Percentiles rank a stretch among this genome's conserved stretches.
Evolutionary conservation across 2,888 invertebrate genomes (phyloP).

Genomic region (Cancer borealis): DNA sequence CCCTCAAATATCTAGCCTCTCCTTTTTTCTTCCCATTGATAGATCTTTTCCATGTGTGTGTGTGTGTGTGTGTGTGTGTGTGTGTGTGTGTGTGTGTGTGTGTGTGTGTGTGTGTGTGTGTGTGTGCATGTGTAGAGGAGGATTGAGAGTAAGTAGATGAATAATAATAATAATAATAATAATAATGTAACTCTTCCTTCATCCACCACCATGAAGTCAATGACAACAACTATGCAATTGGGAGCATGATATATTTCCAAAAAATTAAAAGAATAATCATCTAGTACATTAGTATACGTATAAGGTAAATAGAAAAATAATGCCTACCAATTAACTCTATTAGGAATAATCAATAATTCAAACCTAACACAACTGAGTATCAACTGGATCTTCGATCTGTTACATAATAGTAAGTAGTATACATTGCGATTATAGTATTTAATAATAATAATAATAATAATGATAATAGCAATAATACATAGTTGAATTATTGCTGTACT

Average conservation of each 20-base stretch:
- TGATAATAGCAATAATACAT: neutral
- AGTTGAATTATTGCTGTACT: neutral
- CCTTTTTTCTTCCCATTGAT: too few species aligned
- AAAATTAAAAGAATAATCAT: slow-evolving; percentile 24
- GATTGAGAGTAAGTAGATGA: too few species aligned
- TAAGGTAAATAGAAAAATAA: neutral
- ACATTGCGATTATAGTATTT: neutral
- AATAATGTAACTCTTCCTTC: neutral
- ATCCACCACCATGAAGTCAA: neutral
- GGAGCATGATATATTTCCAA: neutral
- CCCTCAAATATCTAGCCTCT: too few species aligned
- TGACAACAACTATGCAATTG: neutral
- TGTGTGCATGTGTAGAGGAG: too few species aligned
- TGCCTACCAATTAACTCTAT: neutral
- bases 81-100: too few species aligned
- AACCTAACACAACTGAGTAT: neutral
- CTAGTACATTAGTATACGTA: neutral
- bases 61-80: too few species aligned
- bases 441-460: neutral
- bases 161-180: neutral
- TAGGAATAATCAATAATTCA: neutral
- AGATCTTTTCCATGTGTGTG: too few species aligned
- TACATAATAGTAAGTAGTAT: neutral
- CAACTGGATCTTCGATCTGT: neutral
- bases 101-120: too few species aligned